A percentile compares a stretch with the other conserved stretches of the same genome.
Conservation (phyloP, 2,888 invertebrate species). For the Melinopterus prodromus region DNA sequence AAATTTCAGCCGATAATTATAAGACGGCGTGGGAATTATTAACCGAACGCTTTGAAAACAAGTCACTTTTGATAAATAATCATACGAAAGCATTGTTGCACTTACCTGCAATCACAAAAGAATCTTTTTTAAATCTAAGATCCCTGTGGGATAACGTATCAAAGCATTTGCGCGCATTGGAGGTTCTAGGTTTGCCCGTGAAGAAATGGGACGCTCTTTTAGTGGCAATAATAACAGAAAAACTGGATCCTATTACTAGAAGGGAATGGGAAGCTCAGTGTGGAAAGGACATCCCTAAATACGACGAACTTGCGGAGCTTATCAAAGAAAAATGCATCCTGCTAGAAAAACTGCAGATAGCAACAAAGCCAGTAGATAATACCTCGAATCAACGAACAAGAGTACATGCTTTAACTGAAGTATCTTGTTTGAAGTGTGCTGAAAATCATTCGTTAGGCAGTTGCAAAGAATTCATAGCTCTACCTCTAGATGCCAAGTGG, state of each 20-base stretch:
- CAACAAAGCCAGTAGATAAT: conserved; percentile 12
- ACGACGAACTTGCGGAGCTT: background rate
- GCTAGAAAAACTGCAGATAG: conserved; percentile 9
- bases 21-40: conserved; percentile 21
- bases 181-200: conserved; percentile 10
- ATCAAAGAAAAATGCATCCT: conserved; percentile 16
- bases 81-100: conserved; percentile 29
- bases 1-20: conserved; percentile 29
- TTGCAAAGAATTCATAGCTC: conserved; percentile 21
- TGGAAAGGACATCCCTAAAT: conserved; percentile 18
- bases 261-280: conserved; percentile 13
- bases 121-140: conserved; percentile 23
- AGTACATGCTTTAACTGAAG: background rate
- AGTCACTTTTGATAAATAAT: conserved; percentile 23
- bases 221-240: conserved; percentile 16
- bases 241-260: conserved; percentile 14
- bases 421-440: conserved; percentile 6
- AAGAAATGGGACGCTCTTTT: conserved; percentile 23
- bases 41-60: conserved; percentile 25
- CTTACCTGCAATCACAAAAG: conserved; percentile 17
- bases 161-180: conserved; percentile 25
- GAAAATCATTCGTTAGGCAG: conserved; percentile 6
- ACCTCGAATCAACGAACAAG: background rate
- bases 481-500: conserved; percentile 10
- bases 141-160: conserved; percentile 26